Conservation (phyloP, 2,113 vertebrate genomes). For the Albula glossodonta region DNA sequence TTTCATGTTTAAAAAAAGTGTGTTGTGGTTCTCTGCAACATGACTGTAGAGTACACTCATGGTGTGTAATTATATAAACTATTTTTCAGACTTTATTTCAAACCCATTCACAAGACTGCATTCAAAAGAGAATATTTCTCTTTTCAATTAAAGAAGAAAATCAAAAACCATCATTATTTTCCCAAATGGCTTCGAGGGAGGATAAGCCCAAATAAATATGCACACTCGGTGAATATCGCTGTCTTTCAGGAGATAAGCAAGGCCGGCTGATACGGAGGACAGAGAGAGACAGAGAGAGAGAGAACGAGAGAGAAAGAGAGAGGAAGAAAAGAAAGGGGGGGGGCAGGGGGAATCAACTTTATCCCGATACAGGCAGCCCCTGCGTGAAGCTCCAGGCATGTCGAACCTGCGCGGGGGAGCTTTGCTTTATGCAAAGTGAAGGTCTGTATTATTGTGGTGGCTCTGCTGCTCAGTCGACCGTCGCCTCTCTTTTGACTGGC, state of each 20-base stretch:
- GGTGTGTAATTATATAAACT: not conserved
- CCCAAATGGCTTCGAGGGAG: not conserved
- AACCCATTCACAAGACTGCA: not conserved
- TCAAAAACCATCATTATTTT: not conserved
- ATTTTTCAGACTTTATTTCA: not conserved
- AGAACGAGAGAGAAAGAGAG: not conserved
- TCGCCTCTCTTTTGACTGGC: constrained; percentile 45
- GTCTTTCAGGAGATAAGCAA: constrained; percentile 1
- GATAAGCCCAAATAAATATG: constrained; percentile 3
- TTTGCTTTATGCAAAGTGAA: constrained; percentile 25
- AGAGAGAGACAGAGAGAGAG: not conserved
- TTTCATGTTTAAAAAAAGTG: not conserved
- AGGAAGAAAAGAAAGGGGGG: not conserved
- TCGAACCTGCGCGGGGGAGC: not conserved
- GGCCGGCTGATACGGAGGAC: not conserved
- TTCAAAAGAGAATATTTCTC: not conserved
- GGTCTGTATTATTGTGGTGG: constrained; percentile 13
- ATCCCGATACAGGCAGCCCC: not conserved
- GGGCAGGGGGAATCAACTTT: not conserved
- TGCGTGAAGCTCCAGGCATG: constrained; percentile 8
- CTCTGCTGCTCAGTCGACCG: constrained; percentile 22
- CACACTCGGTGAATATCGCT: not conserved
- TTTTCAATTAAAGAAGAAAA: not conserved
- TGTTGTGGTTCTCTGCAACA: too few species aligned
- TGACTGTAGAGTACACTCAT: not conserved